Base-by-base conservation (phyloP, 1,140 invertebrate genomes). In the Schmidtea mediterranea region DNA sequence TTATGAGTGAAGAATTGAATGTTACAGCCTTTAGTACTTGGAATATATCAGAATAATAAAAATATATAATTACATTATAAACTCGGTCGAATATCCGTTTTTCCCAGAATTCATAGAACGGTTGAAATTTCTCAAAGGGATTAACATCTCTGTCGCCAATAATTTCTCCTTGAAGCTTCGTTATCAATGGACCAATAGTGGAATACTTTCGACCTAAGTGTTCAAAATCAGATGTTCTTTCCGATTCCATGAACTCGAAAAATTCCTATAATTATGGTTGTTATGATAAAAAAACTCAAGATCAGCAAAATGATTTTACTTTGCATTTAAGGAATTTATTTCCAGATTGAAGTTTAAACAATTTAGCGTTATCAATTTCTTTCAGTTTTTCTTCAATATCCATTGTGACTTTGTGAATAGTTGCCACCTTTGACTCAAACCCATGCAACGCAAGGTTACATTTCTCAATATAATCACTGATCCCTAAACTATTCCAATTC, bases 401-500 rank as follows among this genome's bases (percentile, higher is more conserved):
- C 40, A 68, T 63, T 46, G 77, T 74, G 51, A 80, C 76, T 58
- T 80, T 76, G 52, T 76, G 73, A 2, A 82, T 71, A 61, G 82
- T 78, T 15, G 70, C 70, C 1, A 76, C 73, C 13, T 75, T 65
- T 0, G 74, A 75, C 36, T 67, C 68, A 48, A 80, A 66, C 55
- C 73, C 72, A 23, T 54, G 58, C 51, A 66, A 64, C 16, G 58
- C 60, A 60, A 63, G 59, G 41, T 61, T 58, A 55, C 75, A 77
- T 19, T 65, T 65, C 0, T 62, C 53, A 12, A 74, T 70, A 57
- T 77, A 84, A 46, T 82, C 77, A 32, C 66, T 66, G 40, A 84
- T 81, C 12, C 76, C 75, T 2, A 83, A 65, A 0, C 79, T 80
- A 51, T 74, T 76, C 81, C 81, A 86, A 48, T 76, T 79, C 23